Evolutionary conservation across 2,113 vertebrate species (phyloP), one percentile per base, ranked within the genome.

Genomic region (Ptyas mucosa): DNA sequence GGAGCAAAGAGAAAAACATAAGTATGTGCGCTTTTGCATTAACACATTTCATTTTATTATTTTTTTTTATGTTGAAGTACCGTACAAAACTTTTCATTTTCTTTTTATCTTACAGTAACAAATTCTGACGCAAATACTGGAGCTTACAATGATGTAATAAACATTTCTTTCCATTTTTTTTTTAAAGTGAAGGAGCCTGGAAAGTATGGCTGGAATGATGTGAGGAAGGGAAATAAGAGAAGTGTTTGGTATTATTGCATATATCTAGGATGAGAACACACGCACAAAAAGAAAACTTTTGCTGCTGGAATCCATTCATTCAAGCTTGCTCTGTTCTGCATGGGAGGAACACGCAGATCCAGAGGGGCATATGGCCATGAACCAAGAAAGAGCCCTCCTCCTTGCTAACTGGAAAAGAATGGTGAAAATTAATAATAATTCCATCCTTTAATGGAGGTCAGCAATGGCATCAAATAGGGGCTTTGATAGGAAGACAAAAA

Each of bases 91-190:
- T 34, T 91, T 85, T 81, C 34, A 81, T 88, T 86, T 46, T 43
- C 89, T 94, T 52, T 61, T 5, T 81, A 52, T 96, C 91, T 97
- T 97, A 97, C 97, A 98, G 98, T 98, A 98, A 98, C 97, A 97
- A 97, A 75, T 85, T 97, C 96, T 95, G 95, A 97, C 95, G 97
- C 97, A 98, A 98, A 98, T 96, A 97, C 96, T 92, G 97, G 96
- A 43, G 97, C 95, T 97, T 96, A 92, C 96, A 94, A 88, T 9
- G 57, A 7, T 3, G 96, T 96, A 96, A 58, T 96, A 96, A 97
- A 97, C 96, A 91, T 94, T 94, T 55, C 34, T 89, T 57, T 88
- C 29, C 49, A n/a, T 43, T 49, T 26, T 57, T 57, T 57, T 49
- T 46, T 21, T 52, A 96, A 51, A 87, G 43, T 29, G 95, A 94